Base-by-base conservation (phyloP, 2,113 vertebrate species). In the Megalops atlanticus region DNA sequence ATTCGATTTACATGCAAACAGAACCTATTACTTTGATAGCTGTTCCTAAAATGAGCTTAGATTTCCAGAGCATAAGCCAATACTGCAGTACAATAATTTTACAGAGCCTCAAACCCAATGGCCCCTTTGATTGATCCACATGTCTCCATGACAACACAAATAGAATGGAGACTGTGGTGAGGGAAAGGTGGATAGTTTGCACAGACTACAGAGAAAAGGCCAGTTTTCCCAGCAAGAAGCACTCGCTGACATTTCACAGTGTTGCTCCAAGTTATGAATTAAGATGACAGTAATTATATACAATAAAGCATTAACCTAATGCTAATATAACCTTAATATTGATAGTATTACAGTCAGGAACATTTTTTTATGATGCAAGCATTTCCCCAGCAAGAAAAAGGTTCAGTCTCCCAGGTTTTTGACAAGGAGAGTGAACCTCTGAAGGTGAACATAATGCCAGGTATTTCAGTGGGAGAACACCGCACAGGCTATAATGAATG, bases 101-200 rank as follows among this genome's bases (percentile, higher is more conserved):
- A 21, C 49, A n/a, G 11, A 21, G 49, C 1, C 38, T 69, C 38
- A 41, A 45, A 49, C 31, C 58, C 49, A 36, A 39, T 41, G 33
- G 64, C 18, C 78, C 68, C 15, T 49, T 36, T 8, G 31, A 49
- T 43, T 64, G 49, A 81, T 47, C 79, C 47, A 31, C 47, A 15
- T 43, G 72, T 52, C 72, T 58, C 73, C 71, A 41, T 74, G 47
- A 45, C 72, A 73, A 68, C 18, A 39, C 76, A n/a, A 80, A 27
- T 74, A 74, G 82, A 76, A 80, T 39, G 85, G 38, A 76, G 80
- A 24, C 74, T 24, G 31, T 27, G 79, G 49, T 52, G 0, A 14
- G 38, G 31, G 36, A 68, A n/a, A 68, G n/a, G 39, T 39, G 18
- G 47, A 41, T 24, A 54, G 49, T 41, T 68, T n/a, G n/a, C 58